Evolutionary conservation across 2,113 vertebrate genomes (phyloP), one percentile per base, ranked within the genome.

Genomic region (Rallus limicola): DNA sequence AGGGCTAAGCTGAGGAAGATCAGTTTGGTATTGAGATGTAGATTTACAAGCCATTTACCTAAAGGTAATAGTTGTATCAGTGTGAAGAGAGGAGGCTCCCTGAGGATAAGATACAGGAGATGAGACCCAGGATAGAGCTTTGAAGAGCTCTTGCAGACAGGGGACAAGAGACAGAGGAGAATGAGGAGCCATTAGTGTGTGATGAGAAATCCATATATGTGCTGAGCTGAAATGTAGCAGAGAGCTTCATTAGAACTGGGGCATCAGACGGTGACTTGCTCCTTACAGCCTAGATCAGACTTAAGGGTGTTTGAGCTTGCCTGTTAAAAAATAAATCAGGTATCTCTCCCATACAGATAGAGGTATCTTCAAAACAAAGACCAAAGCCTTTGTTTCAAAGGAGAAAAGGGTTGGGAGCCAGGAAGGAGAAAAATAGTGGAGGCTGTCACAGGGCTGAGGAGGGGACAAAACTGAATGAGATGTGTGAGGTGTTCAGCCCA

Each of bases 41-140:
- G 85, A 97, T 96, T 83, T 92, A 79, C 23, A 29, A 88, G 76
- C 86, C 83, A 53, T 90, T 95, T 74, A 95, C 71, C 88, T 90
- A 68, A 75, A 83, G 85, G 68, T 95, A 94, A 94, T 88, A 92
- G 82, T 70, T 78, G 17, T 59, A 93, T 83, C 72, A 48, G 88
- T 92, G 88, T 86, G 93, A 96, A 95, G 64, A 86, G 34, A 76
- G 72, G 68, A 92, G 85, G 71, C 67, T 95, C 52, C 79, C 85
- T 81, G 82, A 96, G 87, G 85, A 92, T 93, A 92, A 95, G 88
- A 93, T 95, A 55, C 36, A 80, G 93, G 95, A 85, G 79, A 89
- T 92, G 87, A 71, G 69, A 85, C 67, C 38, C 80, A 26, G 59
- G 75, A 72, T 26, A 85, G 59, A 93, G 84, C 94, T 96, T 94